Conservation (phyloP, 2,797 vertebrate species). For the Poeciliopsis infans region DNA sequence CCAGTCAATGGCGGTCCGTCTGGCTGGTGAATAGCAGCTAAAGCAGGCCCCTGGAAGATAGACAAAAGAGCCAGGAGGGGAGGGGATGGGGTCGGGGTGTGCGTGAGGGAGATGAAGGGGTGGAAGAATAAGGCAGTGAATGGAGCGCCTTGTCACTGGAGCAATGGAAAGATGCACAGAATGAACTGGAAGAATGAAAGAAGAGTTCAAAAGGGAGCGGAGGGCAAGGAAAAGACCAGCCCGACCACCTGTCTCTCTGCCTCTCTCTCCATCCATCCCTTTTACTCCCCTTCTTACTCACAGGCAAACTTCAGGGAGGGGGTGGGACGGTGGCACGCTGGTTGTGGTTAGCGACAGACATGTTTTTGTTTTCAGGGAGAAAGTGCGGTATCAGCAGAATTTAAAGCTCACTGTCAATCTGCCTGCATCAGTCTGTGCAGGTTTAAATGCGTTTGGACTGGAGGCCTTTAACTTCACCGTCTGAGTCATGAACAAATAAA, state of each 20-base stretch:
- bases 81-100: constrained; percentile 64
- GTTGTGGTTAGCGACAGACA: constrained; percentile 62
- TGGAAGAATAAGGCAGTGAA: constrained; percentile 81
- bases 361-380: constrained; percentile 68
- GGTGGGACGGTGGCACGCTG: constrained; percentile 25
- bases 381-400: constrained; percentile 73
- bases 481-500: neutral
- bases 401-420: constrained; percentile 61
- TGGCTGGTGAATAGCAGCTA: constrained; percentile 84
- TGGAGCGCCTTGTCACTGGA: constrained; percentile 80
- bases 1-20: constrained; percentile 85
- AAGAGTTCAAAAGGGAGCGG: constrained; percentile 82
- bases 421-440: constrained; percentile 19
- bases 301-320: constrained; percentile 41
- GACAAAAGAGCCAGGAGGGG: constrained; percentile 76
- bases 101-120: constrained; percentile 59
- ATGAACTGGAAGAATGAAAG: constrained; percentile 83
- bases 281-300: constrained; percentile 70
- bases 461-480: neutral
- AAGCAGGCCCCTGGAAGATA: constrained; percentile 74
- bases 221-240: constrained; percentile 79
- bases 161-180: constrained; percentile 80
- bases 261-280: constrained; percentile 49
- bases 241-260: constrained; percentile 81
- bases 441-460: neutral